Base-by-base conservation (phyloP, 2,113 vertebrate species). In the Macquaria australasica region DNA sequence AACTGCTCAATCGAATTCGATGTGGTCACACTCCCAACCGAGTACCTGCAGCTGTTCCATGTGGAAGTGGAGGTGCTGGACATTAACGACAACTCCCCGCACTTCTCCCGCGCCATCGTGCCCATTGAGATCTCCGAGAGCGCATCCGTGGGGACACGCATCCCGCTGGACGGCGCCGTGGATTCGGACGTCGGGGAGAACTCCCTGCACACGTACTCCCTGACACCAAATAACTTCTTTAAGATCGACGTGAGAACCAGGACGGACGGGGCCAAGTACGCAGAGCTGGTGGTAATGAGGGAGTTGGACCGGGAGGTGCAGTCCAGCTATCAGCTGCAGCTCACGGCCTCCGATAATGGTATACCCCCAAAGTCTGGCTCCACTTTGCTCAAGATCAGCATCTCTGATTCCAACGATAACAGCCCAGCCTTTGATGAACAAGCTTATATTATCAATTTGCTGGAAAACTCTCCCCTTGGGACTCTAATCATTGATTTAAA, bases 1-100 rank as follows among this genome's bases (percentile, higher is more conserved):
- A 98, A 99, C 95, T 99, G 98, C 88, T 97, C 98, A n/a, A 97
- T 99, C 28, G 97, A 98, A 93, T 99, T 99, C 83, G 98, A 99
- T 62, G 98, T 99, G 92, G 96, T 99, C 87, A 99, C 98, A 2
- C 95, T 99, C 14, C 98, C 98, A 5, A 98, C 97, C 1, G 97
- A 99, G 55, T 96, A 98, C 88, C 95, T 99, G 91, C 98, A 98
- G 95, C 95, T 99, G 4, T 98, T 99, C 91, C 98, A 98, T 18
- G 96, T 99, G n/a, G 97, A 98, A 80, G 98, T 99, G 5, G 97
- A 99, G 73, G 97, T 99, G 87, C 89, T 99, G 95, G 98, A 99
- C 89, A 98, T 99, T 28, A 99, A 99, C 73, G 98, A 99, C 93
- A 98, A 99, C 93, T 95, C 98, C 0, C 98, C 98, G 3, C 97